Percentiles rank a stretch among this genome's conserved stretches.
Evolutionary conservation across 2,888 invertebrate species (phyloP).

Genomic region (Nesidiocoris tenuis): DNA sequence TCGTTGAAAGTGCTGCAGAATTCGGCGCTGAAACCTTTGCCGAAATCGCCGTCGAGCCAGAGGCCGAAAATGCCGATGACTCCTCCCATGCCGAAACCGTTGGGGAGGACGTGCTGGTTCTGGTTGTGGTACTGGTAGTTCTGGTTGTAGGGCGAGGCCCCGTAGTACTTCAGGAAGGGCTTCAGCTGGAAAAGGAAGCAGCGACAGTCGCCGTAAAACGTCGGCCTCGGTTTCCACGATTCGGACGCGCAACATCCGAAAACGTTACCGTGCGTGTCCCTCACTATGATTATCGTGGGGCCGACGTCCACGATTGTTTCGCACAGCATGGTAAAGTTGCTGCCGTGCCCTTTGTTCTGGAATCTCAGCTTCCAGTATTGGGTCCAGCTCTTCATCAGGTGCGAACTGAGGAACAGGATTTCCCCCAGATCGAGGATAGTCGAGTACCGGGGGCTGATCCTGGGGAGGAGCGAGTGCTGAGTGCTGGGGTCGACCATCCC

Average conservation of each 20-base stretch:
- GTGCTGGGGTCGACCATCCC: not conserved
- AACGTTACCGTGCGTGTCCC: slow-evolving; percentile 75
- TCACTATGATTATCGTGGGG: slow-evolving; percentile 78
- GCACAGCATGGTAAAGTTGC: slow-evolving; percentile 57
- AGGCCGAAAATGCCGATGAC: slow-evolving; percentile 27
- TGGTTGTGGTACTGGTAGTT: slow-evolving; percentile 40
- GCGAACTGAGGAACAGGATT: slow-evolving; percentile 22
- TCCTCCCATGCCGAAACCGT: slow-evolving; percentile 42
- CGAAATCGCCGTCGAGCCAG: slow-evolving; percentile 40
- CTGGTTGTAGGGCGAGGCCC: slow-evolving; percentile 18
- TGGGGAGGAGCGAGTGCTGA: slow-evolving; percentile 1
- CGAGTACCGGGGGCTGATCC: not conserved
- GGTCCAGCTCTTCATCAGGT: slow-evolving; percentile 20
- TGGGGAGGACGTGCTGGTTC: slow-evolving; percentile 34
- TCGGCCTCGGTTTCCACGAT: slow-evolving; percentile 62
- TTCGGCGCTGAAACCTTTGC: slow-evolving; percentile 24
- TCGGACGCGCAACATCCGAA: slow-evolving; percentile 88
- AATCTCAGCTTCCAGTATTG: slow-evolving; percentile 33
- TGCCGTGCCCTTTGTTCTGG: slow-evolving; percentile 32
- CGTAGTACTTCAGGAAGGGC: slow-evolving; percentile 12
- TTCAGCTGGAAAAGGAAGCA: slow-evolving; percentile 38
- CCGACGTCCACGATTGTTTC: slow-evolving; percentile 77
- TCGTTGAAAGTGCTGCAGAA: slow-evolving; percentile 34
- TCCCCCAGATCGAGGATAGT: slow-evolving; percentile 27
- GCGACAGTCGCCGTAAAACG: slow-evolving; percentile 28